Percentiles rank a stretch among this genome's conserved stretches.
phyloP scores from a whole-genome alignment of 2,888 invertebrate genomes.

The Cepaea hortensis region DNA sequence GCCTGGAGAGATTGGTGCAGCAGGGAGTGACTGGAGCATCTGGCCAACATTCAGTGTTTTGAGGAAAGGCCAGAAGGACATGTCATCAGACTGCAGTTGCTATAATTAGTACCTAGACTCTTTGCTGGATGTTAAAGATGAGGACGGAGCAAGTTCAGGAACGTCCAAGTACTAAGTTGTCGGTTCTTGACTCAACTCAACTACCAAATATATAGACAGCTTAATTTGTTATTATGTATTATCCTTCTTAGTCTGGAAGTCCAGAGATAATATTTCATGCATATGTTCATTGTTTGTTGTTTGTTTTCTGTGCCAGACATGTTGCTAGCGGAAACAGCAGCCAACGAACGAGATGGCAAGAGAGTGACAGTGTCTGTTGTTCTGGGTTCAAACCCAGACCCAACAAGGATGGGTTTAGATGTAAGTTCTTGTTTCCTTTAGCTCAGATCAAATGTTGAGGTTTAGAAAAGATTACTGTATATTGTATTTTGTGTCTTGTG shows the following conservation, averaged over 20 bases:
- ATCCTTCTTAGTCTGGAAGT: background rate
- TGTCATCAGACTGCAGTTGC: no score
- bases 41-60: no score
- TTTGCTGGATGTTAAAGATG: no score
- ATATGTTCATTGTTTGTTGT: constrained; percentile 4
- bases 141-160: no score
- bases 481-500: background rate
- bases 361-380: constrained; percentile 91
- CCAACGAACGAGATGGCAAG: constrained; percentile 80
- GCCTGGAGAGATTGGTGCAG: no score
- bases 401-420: constrained; percentile 62
- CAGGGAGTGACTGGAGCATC: no score
- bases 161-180: no score
- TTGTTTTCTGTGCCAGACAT: constrained; percentile 63
- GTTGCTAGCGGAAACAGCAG: constrained; percentile 72
- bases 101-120: no score
- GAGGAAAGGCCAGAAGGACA: no score
- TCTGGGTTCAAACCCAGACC: constrained; percentile 80
- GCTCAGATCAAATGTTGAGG: background rate
- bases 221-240: no score
- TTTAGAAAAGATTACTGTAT: background rate
- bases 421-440: constrained; percentile 46
- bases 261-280: background rate
- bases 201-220: no score
- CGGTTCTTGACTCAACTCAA: no score